Evolutionary conservation across 2,888 invertebrate species (phyloP).

Genomic region (Prionchulus punctatus): DNA sequence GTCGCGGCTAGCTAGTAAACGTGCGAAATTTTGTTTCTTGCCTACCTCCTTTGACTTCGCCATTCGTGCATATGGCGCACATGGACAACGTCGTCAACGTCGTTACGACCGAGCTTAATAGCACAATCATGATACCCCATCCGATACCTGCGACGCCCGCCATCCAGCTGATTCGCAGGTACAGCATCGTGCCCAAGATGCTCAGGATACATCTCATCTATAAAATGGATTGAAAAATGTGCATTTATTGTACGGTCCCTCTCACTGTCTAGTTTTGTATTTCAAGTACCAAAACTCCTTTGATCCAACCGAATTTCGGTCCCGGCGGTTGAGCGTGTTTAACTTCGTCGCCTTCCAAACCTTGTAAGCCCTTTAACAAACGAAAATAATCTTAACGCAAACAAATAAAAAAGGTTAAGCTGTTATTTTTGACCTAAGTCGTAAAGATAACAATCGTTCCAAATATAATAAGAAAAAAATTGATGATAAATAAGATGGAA

Average conservation of each 20-base stretch:
- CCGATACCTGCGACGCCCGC: conserved; percentile 66
- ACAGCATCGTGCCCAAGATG: conserved; percentile 98
- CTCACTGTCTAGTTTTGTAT: too few species aligned
- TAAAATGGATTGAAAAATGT: not conserved
- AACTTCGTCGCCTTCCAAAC: not conserved
- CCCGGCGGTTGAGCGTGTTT: not conserved
- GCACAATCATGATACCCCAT: conserved; percentile 14
- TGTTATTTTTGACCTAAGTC: not conserved
- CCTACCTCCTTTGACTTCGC: conserved; percentile 89
- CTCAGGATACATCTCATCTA: conserved; percentile 66
- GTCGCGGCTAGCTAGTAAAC: too few species aligned
- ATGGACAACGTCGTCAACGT: conserved; percentile 83
- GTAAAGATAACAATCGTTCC: too few species aligned
- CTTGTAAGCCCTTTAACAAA: not conserved
- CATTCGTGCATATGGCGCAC: conserved; percentile 96
- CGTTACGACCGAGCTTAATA: conserved; percentile 39
- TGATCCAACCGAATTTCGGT: conserved; percentile 83
- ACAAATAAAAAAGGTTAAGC: not conserved
- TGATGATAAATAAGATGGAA: too few species aligned
- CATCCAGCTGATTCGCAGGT: conserved; percentile 89
- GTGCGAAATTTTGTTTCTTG: too few species aligned
- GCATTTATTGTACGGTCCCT: too few species aligned
- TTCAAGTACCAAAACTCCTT: conserved; percentile 62
- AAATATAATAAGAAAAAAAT: too few species aligned
- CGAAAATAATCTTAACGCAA: not conserved